A percentile compares a stretch with the other conserved stretches of the same genome.
Conservation (phyloP, 2,113 vertebrate genomes). For the Cryptotis parvus region DNA sequence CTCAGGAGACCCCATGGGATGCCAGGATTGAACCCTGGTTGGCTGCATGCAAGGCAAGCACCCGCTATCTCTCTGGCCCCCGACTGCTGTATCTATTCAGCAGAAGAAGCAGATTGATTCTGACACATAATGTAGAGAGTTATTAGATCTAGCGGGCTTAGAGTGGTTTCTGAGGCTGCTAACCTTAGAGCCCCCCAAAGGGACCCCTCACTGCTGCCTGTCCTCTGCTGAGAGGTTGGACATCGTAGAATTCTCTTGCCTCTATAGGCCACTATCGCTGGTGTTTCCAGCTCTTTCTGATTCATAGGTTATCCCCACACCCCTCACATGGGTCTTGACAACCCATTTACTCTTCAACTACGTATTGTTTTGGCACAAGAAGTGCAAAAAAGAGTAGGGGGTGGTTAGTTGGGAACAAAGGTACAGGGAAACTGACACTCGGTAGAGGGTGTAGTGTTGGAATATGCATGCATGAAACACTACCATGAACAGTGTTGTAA, state of each 20-base stretch:
- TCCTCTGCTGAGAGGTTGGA: neutral
- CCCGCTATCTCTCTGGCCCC: no score
- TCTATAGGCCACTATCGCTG: neutral
- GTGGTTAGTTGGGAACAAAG: no score
- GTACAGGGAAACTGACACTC: neutral
- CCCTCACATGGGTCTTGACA: neutral
- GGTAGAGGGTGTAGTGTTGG: neutral
- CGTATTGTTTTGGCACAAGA: conserved; percentile 22
- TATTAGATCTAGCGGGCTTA: no score
- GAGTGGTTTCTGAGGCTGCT: neutral
- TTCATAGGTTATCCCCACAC: neutral
- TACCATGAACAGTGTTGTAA: no score
- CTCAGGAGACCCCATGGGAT: no score
- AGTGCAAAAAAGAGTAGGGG: neutral
- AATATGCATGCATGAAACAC: neutral
- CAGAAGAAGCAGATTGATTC: neutral
- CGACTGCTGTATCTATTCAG: no score
- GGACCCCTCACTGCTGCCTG: no score
- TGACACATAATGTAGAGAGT: neutral
- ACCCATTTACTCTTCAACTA: neutral
- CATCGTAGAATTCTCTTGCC: no score
- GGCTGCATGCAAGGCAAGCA: no score
- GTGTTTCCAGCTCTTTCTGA: neutral
- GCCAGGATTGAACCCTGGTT: no score
- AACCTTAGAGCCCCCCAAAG: neutral